A percentile compares a stretch with the other conserved stretches of the same genome.
phyloP scores from a whole-genome alignment of 2,797 vertebrate genomes.

The Muscicapa striata region DNA sequence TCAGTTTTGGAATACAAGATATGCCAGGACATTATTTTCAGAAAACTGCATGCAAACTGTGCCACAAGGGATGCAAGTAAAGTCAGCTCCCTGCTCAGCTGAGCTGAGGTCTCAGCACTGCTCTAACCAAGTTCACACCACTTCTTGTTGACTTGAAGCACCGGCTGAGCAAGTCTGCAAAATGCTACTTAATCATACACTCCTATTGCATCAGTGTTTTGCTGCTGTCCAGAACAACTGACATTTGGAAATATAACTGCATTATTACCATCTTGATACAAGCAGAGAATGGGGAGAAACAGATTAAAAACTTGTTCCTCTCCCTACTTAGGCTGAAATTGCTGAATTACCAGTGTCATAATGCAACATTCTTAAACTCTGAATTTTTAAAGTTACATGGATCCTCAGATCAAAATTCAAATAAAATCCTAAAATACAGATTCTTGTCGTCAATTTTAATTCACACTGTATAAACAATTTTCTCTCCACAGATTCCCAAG shows the following conservation, averaged over 20 bases:
- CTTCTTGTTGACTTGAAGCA: neutral
- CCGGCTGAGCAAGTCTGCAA: constrained; percentile 34
- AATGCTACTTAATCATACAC: neutral
- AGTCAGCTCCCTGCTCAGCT: neutral
- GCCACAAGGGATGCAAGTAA: neutral
- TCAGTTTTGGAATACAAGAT: neutral
- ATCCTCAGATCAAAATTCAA: neutral
- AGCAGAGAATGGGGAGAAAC: neutral
- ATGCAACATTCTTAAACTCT: neutral
- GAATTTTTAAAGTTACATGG: neutral
- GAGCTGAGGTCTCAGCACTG: neutral
- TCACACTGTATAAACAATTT: neutral
- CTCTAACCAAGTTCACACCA: neutral
- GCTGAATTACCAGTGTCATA: neutral
- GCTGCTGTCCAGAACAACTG: neutral
- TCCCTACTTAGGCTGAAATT: neutral
- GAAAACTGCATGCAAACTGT: neutral
- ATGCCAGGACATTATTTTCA: neutral
- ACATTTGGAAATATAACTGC: neutral
- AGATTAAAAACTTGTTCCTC: neutral
- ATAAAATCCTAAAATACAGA: neutral
- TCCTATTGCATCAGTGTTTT: constrained; percentile 10
- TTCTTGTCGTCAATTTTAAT: neutral
- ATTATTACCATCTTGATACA: neutral
- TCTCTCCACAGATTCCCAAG: neutral